A percentile compares a stretch with the other conserved stretches of the same genome.
Evolutionary conservation across 2,113 vertebrate species (phyloP).

Genomic region (Psophia crepitans): DNA sequence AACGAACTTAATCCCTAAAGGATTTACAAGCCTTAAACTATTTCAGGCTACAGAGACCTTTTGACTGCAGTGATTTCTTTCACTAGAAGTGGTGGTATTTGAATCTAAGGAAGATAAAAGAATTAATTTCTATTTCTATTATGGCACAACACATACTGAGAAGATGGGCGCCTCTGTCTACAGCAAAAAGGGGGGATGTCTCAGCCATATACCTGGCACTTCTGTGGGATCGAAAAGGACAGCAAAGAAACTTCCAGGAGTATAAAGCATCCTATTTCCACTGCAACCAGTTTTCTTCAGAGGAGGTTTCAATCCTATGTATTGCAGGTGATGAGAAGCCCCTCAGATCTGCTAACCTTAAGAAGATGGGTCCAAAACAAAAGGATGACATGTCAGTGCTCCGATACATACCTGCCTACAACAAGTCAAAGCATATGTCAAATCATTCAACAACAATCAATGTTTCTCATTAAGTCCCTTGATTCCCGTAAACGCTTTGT

Average conservation of each 20-base stretch:
- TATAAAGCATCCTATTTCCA: neutral
- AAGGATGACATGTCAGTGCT: neutral
- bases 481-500: neutral
- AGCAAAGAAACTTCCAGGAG: neutral
- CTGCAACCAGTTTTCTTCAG: neutral
- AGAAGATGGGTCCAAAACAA: neutral
- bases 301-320: neutral
- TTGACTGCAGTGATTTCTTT: neutral
- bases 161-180: neutral
- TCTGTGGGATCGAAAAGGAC: neutral
- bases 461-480: neutral
- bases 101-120: neutral
- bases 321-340: neutral
- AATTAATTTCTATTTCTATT: neutral
- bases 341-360: neutral
- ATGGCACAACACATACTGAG: accelerated
- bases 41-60: neutral
- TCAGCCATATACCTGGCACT: neutral
- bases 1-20: neutral
- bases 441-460: neutral
- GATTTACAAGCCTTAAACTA: neutral
- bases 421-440: neutral
- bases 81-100: neutral
- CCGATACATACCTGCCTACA: neutral
- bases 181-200: neutral